Evolutionary conservation across 2,113 vertebrate genomes (phyloP).

Genomic region (Plectropomus leopardus): DNA sequence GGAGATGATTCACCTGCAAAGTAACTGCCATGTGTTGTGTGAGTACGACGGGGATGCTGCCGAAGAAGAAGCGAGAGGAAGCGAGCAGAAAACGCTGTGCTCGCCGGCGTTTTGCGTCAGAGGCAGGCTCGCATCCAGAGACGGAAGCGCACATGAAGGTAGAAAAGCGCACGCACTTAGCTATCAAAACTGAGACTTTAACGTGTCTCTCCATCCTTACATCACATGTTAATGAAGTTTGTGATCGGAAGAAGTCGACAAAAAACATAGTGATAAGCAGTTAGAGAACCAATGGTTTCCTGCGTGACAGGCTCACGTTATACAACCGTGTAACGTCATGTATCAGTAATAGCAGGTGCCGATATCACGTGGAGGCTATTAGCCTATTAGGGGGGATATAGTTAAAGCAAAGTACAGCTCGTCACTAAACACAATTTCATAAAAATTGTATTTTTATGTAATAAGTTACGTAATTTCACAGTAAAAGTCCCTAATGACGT

Average conservation of each 20-base stretch:
- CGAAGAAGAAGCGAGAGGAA: neutral
- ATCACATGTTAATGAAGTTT: neutral
- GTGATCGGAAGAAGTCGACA: neutral
- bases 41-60: slow-evolving; percentile 9
- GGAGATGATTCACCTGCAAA: slow-evolving; percentile 55
- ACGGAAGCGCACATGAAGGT: slow-evolving; percentile 49
- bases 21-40: slow-evolving; percentile 2
- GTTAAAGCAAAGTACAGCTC: neutral
- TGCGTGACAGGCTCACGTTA: slow-evolving; percentile 33
- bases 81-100: slow-evolving; percentile 37
- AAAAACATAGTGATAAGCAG: neutral
- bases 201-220: too few relatives aligned
- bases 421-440: neutral
- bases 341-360: neutral
- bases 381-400: neutral
- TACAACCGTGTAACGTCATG: slow-evolving; percentile 45
- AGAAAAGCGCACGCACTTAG: slow-evolving; percentile 14
- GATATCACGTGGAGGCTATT: slow-evolving; percentile 48
- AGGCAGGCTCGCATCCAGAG: slow-evolving; percentile 23
- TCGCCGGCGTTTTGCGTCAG: slow-evolving; percentile 54
- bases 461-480: too few relatives aligned
- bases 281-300: neutral
- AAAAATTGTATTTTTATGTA: too few relatives aligned
- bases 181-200: too few relatives aligned
- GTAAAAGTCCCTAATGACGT: neutral